A percentile compares a stretch with the other conserved stretches of the same genome.
These are phyloP conservation scores for Morpho deidamia DNA, from an alignment of 2,888 invertebrate species.

Conservation along the genomic window DNA sequence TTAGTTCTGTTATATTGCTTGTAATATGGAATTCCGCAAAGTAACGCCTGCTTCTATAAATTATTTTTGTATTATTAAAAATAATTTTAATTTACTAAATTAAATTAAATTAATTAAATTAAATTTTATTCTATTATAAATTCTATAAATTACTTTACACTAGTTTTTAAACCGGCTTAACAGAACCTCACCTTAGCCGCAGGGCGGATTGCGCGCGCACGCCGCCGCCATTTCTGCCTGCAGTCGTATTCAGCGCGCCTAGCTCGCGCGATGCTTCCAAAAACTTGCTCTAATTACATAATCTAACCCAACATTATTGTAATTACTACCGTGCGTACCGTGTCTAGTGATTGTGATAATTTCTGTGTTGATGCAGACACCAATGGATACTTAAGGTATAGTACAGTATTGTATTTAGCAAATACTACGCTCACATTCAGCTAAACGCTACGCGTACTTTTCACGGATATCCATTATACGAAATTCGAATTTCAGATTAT, in stretches of 20 bases:
- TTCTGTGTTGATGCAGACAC: constrained; percentile 21
- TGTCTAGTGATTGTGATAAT: constrained; percentile 24
- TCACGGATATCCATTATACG: neutral
- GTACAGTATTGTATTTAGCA: constrained; percentile 6
- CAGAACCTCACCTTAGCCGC: constrained; percentile 37
- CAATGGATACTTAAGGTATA: constrained; percentile 28
- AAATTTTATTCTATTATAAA: too few species aligned
- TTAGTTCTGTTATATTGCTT: too few species aligned
- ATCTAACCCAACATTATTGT: constrained; percentile 28
- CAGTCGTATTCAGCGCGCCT: constrained; percentile 62
- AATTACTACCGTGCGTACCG: constrained; percentile 23
- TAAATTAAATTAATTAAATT: too few species aligned
- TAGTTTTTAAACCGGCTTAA: constrained; percentile 20
- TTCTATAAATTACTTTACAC: too few species aligned
- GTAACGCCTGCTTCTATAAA: too few species aligned
- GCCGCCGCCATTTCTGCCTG: constrained; percentile 66
- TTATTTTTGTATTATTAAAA: too few species aligned
- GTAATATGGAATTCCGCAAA: too few species aligned
- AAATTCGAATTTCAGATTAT: neutral
- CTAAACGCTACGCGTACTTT: constrained; percentile 23
- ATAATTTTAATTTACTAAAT: too few species aligned
- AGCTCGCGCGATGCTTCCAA: constrained; percentile 58
- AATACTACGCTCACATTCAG: constrained; percentile 9
- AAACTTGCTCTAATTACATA: constrained; percentile 51
- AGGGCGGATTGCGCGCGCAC: constrained; percentile 73